These are phyloP conservation scores for Alentia gelatinosa DNA, from an alignment of 2,888 invertebrate species.

Conservation along the genomic window DNA sequence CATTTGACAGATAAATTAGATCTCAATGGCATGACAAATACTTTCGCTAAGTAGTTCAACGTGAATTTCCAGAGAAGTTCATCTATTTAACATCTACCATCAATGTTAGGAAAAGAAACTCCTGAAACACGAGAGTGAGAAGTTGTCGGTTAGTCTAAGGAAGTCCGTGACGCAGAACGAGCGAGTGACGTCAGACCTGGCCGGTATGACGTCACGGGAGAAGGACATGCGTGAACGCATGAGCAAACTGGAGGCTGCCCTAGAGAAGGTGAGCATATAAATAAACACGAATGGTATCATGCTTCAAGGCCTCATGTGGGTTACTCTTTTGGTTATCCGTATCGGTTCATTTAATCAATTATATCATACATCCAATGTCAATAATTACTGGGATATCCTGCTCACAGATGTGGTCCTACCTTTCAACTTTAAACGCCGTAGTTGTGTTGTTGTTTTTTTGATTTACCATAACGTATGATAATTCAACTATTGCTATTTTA, in stretches of 20 bases:
- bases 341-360: no score
- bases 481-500: no score
- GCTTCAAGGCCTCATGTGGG: no score
- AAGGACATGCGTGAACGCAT: slow-evolving; percentile 67
- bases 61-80: no score
- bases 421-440: no score
- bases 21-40: background rate
- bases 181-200: slow-evolving; percentile 70
- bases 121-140: slow-evolving; percentile 70
- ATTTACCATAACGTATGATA: no score
- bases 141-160: slow-evolving; percentile 70
- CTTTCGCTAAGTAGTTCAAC: background rate
- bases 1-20: background rate
- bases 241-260: slow-evolving; percentile 68
- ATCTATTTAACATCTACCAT: background rate
- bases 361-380: no score
- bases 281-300: no score
- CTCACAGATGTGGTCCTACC: no score
- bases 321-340: no score
- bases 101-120: slow-evolving; percentile 69
- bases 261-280: slow-evolving; percentile 78
- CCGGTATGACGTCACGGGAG: slow-evolving; percentile 66
- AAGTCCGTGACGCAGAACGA: slow-evolving; percentile 71
- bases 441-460: no score
- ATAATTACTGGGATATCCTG: no score